Evolutionary conservation across 30 jellyfish, hydroid and myxozoan genomes (phyloP).

Genomic region (Morbakka virulenta): DNA sequence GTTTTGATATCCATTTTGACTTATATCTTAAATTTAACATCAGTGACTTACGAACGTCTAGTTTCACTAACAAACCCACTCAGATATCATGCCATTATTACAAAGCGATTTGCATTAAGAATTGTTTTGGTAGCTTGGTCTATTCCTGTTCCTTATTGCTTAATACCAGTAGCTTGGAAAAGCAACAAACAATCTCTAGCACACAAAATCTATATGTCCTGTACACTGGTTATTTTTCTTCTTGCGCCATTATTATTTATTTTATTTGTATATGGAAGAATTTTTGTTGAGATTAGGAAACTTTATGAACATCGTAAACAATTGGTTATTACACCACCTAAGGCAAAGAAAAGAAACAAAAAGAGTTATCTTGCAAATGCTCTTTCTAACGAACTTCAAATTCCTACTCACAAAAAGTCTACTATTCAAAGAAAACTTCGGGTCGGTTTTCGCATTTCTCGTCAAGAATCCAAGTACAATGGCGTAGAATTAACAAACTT

Average conservation of each 20-base stretch:
- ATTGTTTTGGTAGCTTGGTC: constrained; percentile 57
- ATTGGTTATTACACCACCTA: background rate
- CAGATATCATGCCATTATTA: constrained; percentile 42
- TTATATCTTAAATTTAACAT: constrained; percentile 58
- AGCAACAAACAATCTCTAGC: background rate
- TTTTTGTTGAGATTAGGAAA: constrained; percentile 17
- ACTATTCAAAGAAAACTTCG: too few relatives aligned
- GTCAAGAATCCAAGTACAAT: too few relatives aligned
- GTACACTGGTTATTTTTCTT: constrained; percentile 53
- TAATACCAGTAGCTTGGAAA: constrained; percentile 70
- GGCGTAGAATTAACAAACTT: too few relatives aligned
- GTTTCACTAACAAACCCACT: constrained; percentile 73
- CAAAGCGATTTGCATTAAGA: constrained; percentile 55
- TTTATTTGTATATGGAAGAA: constrained; percentile 59
- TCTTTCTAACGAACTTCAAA: too few relatives aligned
- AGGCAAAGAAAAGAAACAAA: background rate
- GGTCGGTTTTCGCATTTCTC: too few relatives aligned
- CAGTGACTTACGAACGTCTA: constrained; percentile 81
- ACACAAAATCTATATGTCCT: constrained; percentile 28
- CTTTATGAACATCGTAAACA: background rate
- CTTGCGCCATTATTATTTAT: constrained; percentile 71
- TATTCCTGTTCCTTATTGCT: constrained; percentile 52
- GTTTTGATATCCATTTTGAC: constrained; percentile 52
- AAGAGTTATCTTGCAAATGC: too few relatives aligned
- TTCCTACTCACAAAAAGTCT: too few relatives aligned